Percentiles rank a stretch among this genome's conserved stretches.
These are phyloP conservation scores for Illadopsis cleaveri DNA, from an alignment of 2,113 vertebrate genomes.

Conservation along the genomic window DNA sequence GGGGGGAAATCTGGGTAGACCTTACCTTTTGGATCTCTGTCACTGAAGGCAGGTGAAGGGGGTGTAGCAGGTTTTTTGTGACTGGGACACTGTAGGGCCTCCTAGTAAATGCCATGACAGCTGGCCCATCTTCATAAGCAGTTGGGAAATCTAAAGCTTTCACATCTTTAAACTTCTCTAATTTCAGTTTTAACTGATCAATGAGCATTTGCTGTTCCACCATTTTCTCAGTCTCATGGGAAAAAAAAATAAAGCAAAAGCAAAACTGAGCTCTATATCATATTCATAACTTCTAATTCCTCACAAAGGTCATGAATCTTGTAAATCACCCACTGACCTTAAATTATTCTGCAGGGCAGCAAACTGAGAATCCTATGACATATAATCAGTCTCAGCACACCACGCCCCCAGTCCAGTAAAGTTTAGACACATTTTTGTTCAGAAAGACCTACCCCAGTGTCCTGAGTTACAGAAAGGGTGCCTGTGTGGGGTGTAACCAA, in stretches of 20 bases:
- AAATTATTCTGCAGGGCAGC: background rate
- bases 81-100: constrained; percentile 81
- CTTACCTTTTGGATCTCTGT: constrained; percentile 77
- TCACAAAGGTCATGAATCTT: background rate
- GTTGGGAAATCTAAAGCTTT: constrained; percentile 26
- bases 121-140: constrained; percentile 36
- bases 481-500: background rate
- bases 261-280: background rate
- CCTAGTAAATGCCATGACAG: constrained; percentile 16
- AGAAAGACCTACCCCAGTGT: background rate
- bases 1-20: background rate
- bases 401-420: background rate
- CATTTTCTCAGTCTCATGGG: constrained; percentile 84
- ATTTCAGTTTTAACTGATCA: constrained; percentile 75
- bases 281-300: background rate
- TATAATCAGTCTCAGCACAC: background rate
- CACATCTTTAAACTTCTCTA: constrained; percentile 54
- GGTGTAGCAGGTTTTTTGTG: constrained; percentile 32
- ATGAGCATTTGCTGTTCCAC: constrained; percentile 86
- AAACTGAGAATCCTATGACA: background rate
- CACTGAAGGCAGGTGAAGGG: constrained; percentile 25
- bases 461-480: background rate
- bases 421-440: background rate
- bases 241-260: background rate
- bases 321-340: background rate